Conservation (phyloP, 2,888 invertebrate genomes). For the Criorhina ranunculi region DNA sequence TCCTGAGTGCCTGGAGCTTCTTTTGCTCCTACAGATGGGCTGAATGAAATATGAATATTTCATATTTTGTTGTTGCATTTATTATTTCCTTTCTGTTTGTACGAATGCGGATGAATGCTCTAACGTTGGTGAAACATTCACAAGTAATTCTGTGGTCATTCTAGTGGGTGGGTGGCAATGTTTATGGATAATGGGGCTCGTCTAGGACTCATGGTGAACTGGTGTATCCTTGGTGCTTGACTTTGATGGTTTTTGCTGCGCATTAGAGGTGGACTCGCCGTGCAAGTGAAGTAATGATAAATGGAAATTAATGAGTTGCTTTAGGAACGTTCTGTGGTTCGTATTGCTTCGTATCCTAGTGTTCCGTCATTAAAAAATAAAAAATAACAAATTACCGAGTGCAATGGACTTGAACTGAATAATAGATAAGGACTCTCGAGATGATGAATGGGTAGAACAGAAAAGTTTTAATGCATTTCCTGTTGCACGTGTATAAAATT, state of each 20-base stretch:
- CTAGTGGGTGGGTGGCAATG: constrained; percentile 17
- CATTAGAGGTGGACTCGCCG: neutral
- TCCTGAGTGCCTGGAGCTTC: constrained; percentile 27
- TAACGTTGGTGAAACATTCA: constrained; percentile 14
- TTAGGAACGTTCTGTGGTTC: constrained; percentile 28
- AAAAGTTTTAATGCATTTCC: neutral
- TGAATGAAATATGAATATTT: constrained; percentile 60
- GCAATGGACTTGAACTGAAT: constrained; percentile 10
- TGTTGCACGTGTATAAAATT: neutral
- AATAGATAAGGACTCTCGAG: neutral
- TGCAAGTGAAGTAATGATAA: constrained; percentile 39
- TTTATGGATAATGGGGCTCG: neutral
- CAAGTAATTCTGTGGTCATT: constrained; percentile 60
- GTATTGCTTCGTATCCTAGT: neutral
- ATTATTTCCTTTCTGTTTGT: constrained; percentile 5
- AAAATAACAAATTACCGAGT: constrained; percentile 1
- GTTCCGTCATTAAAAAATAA: constrained; percentile 30
- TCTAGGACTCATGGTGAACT: neutral
- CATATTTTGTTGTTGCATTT: constrained; percentile 61
- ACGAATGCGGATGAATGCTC: constrained; percentile 18
- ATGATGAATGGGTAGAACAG: neutral
- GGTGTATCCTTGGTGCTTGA: constrained; percentile 49
- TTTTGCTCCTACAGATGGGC: constrained; percentile 19
- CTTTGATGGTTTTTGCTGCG: constrained; percentile 36
- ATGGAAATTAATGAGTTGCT: constrained; percentile 71